phyloP scores from a whole-genome alignment of 2,888 invertebrate genomes.

The Physocephala rufipes region DNA sequence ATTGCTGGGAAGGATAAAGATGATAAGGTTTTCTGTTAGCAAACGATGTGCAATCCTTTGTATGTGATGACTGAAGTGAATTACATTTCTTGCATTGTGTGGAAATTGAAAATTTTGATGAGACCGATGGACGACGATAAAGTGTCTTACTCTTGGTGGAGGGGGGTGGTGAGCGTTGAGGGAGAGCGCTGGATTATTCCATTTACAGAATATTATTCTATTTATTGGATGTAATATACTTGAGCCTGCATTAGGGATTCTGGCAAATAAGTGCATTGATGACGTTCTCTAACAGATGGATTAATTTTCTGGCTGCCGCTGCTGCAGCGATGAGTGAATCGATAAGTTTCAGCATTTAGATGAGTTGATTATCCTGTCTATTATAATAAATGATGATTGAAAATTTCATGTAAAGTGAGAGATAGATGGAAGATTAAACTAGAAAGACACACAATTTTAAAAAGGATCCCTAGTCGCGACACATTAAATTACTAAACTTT shows the following conservation, averaged over 20 bases:
- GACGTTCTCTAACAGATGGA: not conserved
- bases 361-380: no score
- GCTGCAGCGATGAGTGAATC: no score
- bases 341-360: no score
- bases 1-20: no score
- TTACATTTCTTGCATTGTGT: conserved; percentile 24
- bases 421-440: no score
- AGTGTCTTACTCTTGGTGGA: not conserved
- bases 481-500: no score
- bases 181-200: not conserved
- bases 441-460: no score
- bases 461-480: no score
- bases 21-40: no score
- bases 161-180: not conserved
- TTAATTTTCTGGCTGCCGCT: no score
- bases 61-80: conserved; percentile 13
- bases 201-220: not conserved
- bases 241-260: not conserved
- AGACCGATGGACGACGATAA: conserved; percentile 3
- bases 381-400: no score
- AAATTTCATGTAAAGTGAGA: no score
- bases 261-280: not conserved
- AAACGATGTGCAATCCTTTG: conserved; percentile 11
- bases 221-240: conserved; percentile 8
- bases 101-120: conserved; percentile 26